Evolutionary conservation across 2,797 vertebrate genomes (phyloP), one percentile per base, ranked within the genome.

Genomic region (Apogon talboti): DNA sequence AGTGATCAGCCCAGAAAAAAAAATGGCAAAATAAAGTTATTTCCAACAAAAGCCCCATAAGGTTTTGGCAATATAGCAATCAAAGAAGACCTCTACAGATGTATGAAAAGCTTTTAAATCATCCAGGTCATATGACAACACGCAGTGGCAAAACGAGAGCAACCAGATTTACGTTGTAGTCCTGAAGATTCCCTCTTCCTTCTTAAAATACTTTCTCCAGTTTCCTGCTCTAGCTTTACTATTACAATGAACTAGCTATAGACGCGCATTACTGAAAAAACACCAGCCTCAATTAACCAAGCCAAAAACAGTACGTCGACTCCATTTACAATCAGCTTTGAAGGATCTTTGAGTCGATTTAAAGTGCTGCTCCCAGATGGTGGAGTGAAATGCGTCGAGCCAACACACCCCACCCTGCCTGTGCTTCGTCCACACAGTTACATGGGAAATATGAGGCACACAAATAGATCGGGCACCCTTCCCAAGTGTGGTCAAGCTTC

Each of bases 391-490:
- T 66, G 77, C 28, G 66, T 40, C 41, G 60, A 35, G 66, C 48
- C 0, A 67, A 76, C 82, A 81, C 78, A 71, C 85, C 82, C 87
- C 75, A 1, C 65, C 75, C 76, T 11, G 66, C 54, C 73, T 52
- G 57, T 28, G 71, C 64, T 83, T 87, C 70, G 66, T 83, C 82
- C 81, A 75, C 71, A 55, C 73, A 75, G 81, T 65, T 85, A 85
- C 74, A 78, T 83, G 77, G 81, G 85, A 92, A 86, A 88, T 83
- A 79, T 70, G 81, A 87, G 71, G 80, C 81, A 78, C 89, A 82
- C 87, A 90, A 92, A 92, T 91, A 92, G 89, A 82, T 41, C 33
- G 73, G 83, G 87, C 88, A 82, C 56, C 72, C 86, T 79, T 89
- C 86, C 87, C 83, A 79, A 76, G 78, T 88, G 88, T 81, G 89